phyloP scores from a whole-genome alignment of 2,113 vertebrate species.

The Camelus dromedarius region DNA sequence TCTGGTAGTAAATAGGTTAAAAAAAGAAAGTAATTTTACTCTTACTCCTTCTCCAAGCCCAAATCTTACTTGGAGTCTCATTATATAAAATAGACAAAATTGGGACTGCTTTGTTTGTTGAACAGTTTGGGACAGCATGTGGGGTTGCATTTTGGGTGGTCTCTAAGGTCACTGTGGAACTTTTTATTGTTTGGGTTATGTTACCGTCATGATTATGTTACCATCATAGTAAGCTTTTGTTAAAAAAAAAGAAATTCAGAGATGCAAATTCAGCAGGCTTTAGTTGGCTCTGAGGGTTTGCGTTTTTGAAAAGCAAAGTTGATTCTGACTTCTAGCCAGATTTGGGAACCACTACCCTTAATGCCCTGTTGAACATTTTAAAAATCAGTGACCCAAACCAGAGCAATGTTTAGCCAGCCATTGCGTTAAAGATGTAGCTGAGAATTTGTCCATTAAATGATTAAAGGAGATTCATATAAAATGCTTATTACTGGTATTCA shows the following conservation, averaged over 20 bases:
- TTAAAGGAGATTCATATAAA: constrained; percentile 1
- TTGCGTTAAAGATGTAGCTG: neutral
- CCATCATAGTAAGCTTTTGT: neutral
- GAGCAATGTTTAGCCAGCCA: neutral
- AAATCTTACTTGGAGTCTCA: neutral
- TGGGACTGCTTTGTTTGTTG: neutral
- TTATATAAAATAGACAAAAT: neutral
- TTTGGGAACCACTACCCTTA: neutral
- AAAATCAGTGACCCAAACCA: neutral
- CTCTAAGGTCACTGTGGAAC: neutral
- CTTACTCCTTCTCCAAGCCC: neutral
- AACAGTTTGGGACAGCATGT: neutral
- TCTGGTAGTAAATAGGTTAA: neutral
- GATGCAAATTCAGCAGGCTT: neutral
- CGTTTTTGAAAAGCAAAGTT: neutral
- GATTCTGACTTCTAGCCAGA: neutral
- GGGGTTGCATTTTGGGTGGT: neutral
- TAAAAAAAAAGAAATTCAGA: neutral
- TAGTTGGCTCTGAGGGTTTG: neutral
- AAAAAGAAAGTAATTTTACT: neutral
- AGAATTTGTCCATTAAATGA: neutral
- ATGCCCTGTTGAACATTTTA: neutral
- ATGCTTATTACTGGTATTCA: neutral
- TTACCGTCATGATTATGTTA: neutral
- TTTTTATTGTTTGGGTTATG: neutral